Conservation (phyloP, 2,113 vertebrate genomes). For the Cettia cetti region DNA sequence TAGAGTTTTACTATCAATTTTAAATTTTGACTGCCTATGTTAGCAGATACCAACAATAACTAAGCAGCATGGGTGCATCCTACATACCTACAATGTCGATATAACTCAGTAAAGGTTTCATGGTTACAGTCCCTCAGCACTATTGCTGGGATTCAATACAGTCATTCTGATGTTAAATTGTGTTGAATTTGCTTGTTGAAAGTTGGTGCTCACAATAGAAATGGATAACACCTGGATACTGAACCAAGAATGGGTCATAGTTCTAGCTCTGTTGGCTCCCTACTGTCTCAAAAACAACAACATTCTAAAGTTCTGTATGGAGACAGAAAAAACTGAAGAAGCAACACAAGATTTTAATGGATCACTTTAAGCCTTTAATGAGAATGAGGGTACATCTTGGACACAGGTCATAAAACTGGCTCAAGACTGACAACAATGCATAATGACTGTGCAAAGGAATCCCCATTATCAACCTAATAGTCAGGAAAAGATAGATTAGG, state of each 20-base stretch:
- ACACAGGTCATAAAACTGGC: slow-evolving; percentile 67
- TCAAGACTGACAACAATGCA: slow-evolving; percentile 59
- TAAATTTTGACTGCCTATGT: not conserved
- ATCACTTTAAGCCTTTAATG: slow-evolving; percentile 57
- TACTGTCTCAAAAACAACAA: not conserved
- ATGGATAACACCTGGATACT: not conserved
- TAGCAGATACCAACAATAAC: not conserved
- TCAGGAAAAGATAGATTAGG: slow-evolving; percentile 66
- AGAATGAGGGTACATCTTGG: slow-evolving; percentile 36
- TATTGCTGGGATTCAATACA: not conserved
- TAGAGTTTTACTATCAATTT: not conserved
- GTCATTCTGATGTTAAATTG: not conserved
- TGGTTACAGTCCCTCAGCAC: not conserved
- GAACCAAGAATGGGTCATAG: not conserved
- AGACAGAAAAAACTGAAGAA: not conserved
- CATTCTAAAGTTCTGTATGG: not conserved
- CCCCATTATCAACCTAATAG: slow-evolving; percentile 65
- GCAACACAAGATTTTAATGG: slow-evolving; percentile 21
- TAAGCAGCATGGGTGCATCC: not conserved
- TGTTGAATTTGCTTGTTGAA: not conserved
- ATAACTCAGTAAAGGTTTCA: not conserved
- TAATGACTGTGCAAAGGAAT: slow-evolving; percentile 52
- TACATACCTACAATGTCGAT: not conserved
- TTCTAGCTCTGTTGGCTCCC: not conserved
- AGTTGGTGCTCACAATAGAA: not conserved